A percentile compares a stretch with the other conserved stretches of the same genome.
phyloP scores from a whole-genome alignment of 2,797 vertebrate genomes.

The Cetoscarus ocellatus region DNA sequence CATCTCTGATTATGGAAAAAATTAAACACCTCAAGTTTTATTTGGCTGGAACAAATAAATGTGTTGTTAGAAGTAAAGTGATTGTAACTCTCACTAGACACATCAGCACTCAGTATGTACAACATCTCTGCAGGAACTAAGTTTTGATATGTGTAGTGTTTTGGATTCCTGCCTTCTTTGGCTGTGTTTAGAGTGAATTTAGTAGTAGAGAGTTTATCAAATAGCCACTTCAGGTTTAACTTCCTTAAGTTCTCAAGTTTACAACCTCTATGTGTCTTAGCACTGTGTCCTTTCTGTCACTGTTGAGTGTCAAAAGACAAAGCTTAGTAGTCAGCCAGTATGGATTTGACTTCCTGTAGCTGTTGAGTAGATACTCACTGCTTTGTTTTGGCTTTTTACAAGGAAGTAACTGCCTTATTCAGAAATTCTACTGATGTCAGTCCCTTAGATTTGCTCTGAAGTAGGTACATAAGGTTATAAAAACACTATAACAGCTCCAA shows the following conservation, averaged over 20 bases:
- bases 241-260: conserved; percentile 13
- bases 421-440: neutral
- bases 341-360: conserved; percentile 11
- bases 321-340: neutral
- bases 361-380: neutral
- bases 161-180: conserved; percentile 8
- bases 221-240: neutral
- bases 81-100: neutral
- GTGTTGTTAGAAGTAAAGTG: conserved; percentile 6
- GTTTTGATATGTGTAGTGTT: conserved; percentile 1
- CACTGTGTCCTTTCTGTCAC: too few species aligned
- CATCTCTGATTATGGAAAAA: too few species aligned
- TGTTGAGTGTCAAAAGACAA: neutral
- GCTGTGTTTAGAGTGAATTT: conserved; percentile 14
- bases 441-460: too few species aligned
- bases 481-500: too few species aligned
- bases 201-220: neutral
- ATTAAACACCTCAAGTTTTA: conserved; percentile 16
- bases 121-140: conserved; percentile 24
- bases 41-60: neutral
- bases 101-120: conserved; percentile 13
- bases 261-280: too few species aligned
- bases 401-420: neutral
- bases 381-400: conserved; percentile 22
- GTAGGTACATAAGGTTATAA: too few species aligned